Base-by-base conservation (phyloP, 2,797 vertebrate species). In the Margarornis squamiger region DNA sequence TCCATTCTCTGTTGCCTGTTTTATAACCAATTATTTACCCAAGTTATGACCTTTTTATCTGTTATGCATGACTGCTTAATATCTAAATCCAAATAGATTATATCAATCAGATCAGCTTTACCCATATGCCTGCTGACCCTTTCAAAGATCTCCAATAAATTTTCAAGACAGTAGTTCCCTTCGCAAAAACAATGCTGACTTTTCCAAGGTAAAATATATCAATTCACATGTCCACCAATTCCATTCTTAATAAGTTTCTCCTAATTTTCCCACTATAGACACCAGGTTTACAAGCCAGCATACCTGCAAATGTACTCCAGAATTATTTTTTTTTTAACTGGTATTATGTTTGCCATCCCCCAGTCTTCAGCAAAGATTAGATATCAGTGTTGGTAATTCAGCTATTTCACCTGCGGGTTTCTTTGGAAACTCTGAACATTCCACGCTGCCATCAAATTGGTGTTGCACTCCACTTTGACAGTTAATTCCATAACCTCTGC, bases 31-130 rank as follows among this genome's bases (percentile, higher is more conserved):
- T 77, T 74, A 79, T 83, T 93, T 90, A 68, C 52, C 61, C 48
- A 83, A 63, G 17, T 80, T 88, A 86, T 62, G 54, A 86, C 38
- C 41, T 88, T 87, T 65, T 67, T 74, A 22, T n/a, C 20, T 94
- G 34, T 76, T 73, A 65, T 61, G 58, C 15, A 12, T 39, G 45
- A 20, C 36, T 90, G 32, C 30, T 55, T 88, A 83, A 80, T 74
- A 91, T 61, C 38, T 88, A 91, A 88, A 92, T 68, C 38, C 32
- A 88, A 74, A 86, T 43, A 90, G 78, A 91, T 91, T 70, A 14
- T 77, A 83, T 71, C 57, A 92, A 66, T 83, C 63, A 82, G 26
- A 91, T 87, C 39, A 39, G 7, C 20, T 73, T 82, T 82, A 73
- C 52, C 63, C 52, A 52, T 70, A 59, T 41, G n/a, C 15, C 41